Conservation (phyloP, 2,113 vertebrate species). For the Motacilla tschutschensis region DNA sequence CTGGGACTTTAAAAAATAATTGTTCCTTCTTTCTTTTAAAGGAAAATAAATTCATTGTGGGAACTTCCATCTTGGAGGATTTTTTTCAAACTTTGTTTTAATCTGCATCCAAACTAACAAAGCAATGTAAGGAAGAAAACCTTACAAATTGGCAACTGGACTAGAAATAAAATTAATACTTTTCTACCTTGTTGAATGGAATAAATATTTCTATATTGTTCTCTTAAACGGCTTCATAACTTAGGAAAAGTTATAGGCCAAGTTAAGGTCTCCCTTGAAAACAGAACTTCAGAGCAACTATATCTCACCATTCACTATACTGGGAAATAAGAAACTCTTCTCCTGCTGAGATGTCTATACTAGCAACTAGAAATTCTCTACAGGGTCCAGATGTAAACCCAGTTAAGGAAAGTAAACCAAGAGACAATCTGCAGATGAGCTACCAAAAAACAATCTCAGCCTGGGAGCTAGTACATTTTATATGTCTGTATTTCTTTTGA, state of each 20-base stretch:
- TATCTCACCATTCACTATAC: background rate
- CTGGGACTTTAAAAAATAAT: background rate
- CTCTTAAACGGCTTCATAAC: background rate
- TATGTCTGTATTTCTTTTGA: background rate
- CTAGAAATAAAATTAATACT: background rate
- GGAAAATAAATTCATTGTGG: background rate
- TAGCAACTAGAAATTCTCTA: background rate
- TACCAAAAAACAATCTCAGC: background rate
- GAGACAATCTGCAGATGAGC: background rate
- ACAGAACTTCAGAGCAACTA: background rate
- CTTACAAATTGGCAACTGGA: background rate
- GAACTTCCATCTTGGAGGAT: background rate
- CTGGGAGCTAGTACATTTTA: background rate
- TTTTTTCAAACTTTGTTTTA: background rate
- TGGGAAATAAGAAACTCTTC: background rate
- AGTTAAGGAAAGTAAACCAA: background rate
- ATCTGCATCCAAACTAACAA: background rate
- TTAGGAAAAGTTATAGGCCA: background rate
- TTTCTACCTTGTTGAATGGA: background rate
- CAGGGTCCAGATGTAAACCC: background rate
- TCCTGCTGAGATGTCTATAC: background rate
- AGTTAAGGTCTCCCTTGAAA: background rate
- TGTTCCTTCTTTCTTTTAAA: fast-evolving
- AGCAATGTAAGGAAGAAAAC: background rate
- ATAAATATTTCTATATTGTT: background rate